Base-by-base conservation (phyloP, 2,888 invertebrate species). In the Hemithea aestivaria region DNA sequence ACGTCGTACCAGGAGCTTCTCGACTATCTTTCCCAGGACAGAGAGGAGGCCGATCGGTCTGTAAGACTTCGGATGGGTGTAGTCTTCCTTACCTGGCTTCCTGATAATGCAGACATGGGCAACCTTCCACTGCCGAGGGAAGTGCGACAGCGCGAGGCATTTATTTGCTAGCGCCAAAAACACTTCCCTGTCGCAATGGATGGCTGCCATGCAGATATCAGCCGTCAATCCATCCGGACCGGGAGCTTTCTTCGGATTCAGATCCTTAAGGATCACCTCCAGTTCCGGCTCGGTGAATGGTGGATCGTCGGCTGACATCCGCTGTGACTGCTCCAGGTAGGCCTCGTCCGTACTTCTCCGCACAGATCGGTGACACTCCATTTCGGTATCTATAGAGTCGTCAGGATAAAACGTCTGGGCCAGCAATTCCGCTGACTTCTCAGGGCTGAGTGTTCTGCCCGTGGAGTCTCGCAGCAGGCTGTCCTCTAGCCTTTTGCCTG, bases 221-320 rank as follows among this genome's bases (percentile, higher is more conserved):
- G 34, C 23, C 2, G 40, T 40, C 1, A 40, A 11, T 2, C 43
- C 38, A 10, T 43, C 38, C 6, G 27, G 10, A n/a, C 42, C 42
- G 2, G 42, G 42, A 12, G 45, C 45, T 31, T 37, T 45, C 9
- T 35, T 37, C n/a, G 39, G 40, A 11, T 34, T 37, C 37, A 30
- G 8, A 12, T 22, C 1, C 7, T 22, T 5, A 29, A 7, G 1
- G 31, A 28, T 1, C 7, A n/a, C 5, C 10, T 12, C n/a, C 4
- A 44, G 12, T 16, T 44, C 43, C 7, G 1, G 10, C 10, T 7
- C 2, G 4, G 34, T 34, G 9, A 34, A 34, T 3, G 34, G 34
- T 10, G 34, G 34, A 9, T 34, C 34, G 7, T 3, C 1, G 2
- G 2, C 20, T 20, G 2, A 27, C 27, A 7, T 8, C n/a, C 2